Conservation (phyloP, 2,113 vertebrate species). For the Percopsis transmontana region DNA sequence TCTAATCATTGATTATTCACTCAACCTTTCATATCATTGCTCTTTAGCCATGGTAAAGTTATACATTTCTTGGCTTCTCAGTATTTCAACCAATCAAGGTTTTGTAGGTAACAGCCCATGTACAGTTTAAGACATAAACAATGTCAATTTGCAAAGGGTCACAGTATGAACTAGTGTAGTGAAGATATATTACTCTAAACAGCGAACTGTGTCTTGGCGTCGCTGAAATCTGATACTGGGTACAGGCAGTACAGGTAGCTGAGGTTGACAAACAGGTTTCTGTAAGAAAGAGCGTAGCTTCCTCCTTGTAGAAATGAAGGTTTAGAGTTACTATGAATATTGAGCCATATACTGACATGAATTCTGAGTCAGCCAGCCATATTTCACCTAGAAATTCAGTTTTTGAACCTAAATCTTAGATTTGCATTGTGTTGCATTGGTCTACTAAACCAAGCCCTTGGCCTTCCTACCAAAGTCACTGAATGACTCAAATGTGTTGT, state of each 20-base stretch:
- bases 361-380: too few relatives aligned
- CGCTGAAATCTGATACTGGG: constrained; percentile 51
- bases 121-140: too few relatives aligned
- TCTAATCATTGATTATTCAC: background rate
- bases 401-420: too few relatives aligned
- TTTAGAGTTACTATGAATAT: too few relatives aligned
- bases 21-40: background rate
- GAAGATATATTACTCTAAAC: constrained; percentile 14
- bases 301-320: background rate
- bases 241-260: background rate
- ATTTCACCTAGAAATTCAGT: too few relatives aligned
- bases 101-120: constrained; percentile 29
- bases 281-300: background rate
- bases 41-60: constrained; percentile 8
- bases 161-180: background rate
- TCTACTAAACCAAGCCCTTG: too few relatives aligned
- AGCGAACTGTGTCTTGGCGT: background rate
- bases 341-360: too few relatives aligned
- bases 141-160: background rate
- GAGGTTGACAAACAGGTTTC: constrained; percentile 36
- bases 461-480: too few relatives aligned
- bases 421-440: too few relatives aligned
- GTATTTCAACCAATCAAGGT: constrained; percentile 16
- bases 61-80: background rate
- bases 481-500: background rate